Base-by-base conservation (phyloP, 2,797 vertebrate species). In the Coregonus suidteri region DNA sequence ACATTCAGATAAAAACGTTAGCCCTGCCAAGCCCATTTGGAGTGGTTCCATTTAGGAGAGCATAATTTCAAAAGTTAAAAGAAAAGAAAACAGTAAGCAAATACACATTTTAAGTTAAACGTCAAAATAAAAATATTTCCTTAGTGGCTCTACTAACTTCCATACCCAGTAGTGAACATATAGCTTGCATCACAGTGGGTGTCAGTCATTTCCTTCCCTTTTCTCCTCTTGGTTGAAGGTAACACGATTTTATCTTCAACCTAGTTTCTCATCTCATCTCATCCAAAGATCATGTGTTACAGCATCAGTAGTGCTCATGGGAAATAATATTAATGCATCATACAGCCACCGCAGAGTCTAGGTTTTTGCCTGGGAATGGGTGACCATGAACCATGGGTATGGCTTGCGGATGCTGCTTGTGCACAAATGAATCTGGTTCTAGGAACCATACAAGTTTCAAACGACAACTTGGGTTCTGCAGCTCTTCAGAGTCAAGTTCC, bases 391-490 rank as follows among this genome's bases (percentile, higher is more conserved):
- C 83, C 83, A 76, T 79, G 84, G 34, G 78, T 90, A 91, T 91
- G 91, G 90, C 91, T 93, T 90, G 83, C 80, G 88, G 85, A 90
- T 85, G 87, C 77, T 84, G 82, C 84, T 82, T 84, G 80, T 84
- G 87, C 83, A 83, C 86, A 47, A 79, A 72, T 81, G 77, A 78
- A 78, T 89, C 79, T 73, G 34, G 74, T 51, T 66, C 11, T 66
- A 87, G 72, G 71, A 84, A 79, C 76, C 79, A 47, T 69, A 73
- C 59, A 25, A 82, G 31, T 75, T 35, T n/a, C 6, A 35, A 81
- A 51, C 11, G 54, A 76, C 64, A 51, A 25, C 67, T 64, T 15
- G 9, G 77, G 78, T 76, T 72, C 37, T 70, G 85, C 77, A 84
- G 76, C 81, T 83, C 79, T 56, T 25, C 6, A n/a, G 34, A 52